Evolutionary conservation across 2,888 invertebrate species (phyloP), one percentile per base, ranked within the genome.

Genomic region (Achlya flavicornis): DNA sequence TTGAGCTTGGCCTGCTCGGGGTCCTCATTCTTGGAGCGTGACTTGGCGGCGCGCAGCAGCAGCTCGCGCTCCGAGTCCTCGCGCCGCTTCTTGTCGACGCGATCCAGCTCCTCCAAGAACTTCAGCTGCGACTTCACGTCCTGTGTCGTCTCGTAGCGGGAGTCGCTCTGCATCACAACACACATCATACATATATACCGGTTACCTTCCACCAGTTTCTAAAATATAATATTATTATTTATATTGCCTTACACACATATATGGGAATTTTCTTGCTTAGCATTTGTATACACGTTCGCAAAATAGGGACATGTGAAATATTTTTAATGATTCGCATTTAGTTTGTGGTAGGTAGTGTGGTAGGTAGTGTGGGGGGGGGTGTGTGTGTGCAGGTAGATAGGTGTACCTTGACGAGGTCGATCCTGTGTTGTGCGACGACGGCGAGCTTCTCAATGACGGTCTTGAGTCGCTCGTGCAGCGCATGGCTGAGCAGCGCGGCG

Each of bases 1-100:
- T 99, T 99, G 71, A 99, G 94, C 87, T 99, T 99, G 1, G 98
- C 97, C 88, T 99, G 99, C 85, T 99, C 99, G 0, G 99, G 99
- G 93, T 99, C 99, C 92, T 99, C 99, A 64, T 98, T 96, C 94
- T 99, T 99, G 63, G 99, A 98, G 71, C 99, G 95, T 76, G 98
- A 98, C 90, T 99, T 99, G 62, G 99, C 99, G 32, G 98, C 98
- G 71, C 98, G 94, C 76, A 99, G 89, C 62, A 99, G 93, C 94
- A 98, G 96, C 89, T 99, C 99, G 67, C 99, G 95, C 85, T 99
- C 99, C 64, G 97, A 96, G 86, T 99, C 99, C 85, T 99, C 99
- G 72, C 99, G 98, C 65, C 98, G 94, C 87, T 98, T 98, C 85
- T 98, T 96, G 89, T 99, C 99, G 64, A 98, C 96, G 80, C 97